Percentiles rank a stretch among this genome's conserved stretches.
These are phyloP conservation scores for Canis aureus DNA, from an alignment of 2,113 vertebrate genomes.

Conservation along the genomic window DNA sequence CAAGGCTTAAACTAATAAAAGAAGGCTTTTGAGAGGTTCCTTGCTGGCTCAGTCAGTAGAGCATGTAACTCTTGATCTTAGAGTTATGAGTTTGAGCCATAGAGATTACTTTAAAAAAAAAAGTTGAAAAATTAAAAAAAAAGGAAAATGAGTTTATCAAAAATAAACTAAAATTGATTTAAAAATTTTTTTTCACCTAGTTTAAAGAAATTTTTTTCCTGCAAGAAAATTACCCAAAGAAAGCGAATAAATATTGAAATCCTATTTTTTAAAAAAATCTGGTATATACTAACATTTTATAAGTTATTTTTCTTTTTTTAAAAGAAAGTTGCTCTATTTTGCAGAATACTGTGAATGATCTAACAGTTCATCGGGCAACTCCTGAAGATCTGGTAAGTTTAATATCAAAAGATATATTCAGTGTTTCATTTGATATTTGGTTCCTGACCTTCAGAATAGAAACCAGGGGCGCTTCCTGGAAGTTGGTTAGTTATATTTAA, in stretches of 20 bases:
- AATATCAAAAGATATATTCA: slow-evolving; percentile 5
- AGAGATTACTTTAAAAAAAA: not conserved
- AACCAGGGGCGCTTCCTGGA: not conserved
- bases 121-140: not conserved
- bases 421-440: slow-evolving; percentile 42
- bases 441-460: slow-evolving; percentile 25
- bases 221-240: not conserved
- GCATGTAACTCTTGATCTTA: not conserved
- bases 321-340: slow-evolving; percentile 52
- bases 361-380: slow-evolving; percentile 92
- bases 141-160: not conserved
- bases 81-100: not conserved
- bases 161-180: not conserved
- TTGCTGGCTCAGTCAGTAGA: not conserved
- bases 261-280: not conserved
- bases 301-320: not conserved
- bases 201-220: not conserved
- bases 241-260: not conserved
- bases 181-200: not conserved
- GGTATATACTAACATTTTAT: slow-evolving; percentile 34
- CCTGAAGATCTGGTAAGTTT: slow-evolving; percentile 93
- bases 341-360: slow-evolving; percentile 93
- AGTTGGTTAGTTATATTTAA: slow-evolving; percentile 45
- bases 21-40: not conserved
- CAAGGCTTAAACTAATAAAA: not conserved